Percentiles rank a stretch among this genome's conserved stretches.
phyloP scores from a whole-genome alignment of 2,888 invertebrate genomes.

The Parasteatoda lunata region DNA sequence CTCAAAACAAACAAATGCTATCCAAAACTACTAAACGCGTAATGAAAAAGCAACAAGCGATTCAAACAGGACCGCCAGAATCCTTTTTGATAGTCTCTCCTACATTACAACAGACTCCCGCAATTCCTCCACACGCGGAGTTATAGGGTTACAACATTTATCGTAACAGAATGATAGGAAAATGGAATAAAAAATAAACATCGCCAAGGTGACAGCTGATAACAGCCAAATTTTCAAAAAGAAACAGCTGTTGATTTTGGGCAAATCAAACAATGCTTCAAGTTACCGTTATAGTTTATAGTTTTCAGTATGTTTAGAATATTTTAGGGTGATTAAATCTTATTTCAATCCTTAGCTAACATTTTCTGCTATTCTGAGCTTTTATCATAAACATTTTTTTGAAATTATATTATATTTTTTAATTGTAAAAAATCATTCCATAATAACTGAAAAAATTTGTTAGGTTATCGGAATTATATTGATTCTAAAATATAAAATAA shows the following conservation, averaged over 20 bases:
- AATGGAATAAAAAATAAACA: not conserved
- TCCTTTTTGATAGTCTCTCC: constrained; percentile 19
- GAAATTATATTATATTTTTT: too few relatives aligned
- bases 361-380: too few relatives aligned
- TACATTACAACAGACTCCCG: constrained; percentile 63
- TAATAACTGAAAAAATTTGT: too few relatives aligned
- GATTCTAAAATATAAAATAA: too few relatives aligned
- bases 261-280: too few relatives aligned
- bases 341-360: too few relatives aligned
- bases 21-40: not conserved
- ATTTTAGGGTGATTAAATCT: too few relatives aligned
- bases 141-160: constrained; percentile 33
- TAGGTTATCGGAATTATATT: too few relatives aligned
- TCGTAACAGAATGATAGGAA: not conserved
- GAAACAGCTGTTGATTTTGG: not conserved
- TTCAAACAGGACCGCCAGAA: constrained; percentile 56
- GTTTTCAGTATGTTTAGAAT: too few relatives aligned
- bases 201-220: not conserved
- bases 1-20: not conserved
- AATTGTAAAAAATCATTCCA: too few relatives aligned
- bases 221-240: constrained; percentile 3
- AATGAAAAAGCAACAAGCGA: constrained; percentile 7
- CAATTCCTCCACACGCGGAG: constrained; percentile 58
- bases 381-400: too few relatives aligned
- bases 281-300: too few relatives aligned